Evolutionary conservation across 2,888 invertebrate species (phyloP).

Genomic region (Yponomeuta sedellus): DNA sequence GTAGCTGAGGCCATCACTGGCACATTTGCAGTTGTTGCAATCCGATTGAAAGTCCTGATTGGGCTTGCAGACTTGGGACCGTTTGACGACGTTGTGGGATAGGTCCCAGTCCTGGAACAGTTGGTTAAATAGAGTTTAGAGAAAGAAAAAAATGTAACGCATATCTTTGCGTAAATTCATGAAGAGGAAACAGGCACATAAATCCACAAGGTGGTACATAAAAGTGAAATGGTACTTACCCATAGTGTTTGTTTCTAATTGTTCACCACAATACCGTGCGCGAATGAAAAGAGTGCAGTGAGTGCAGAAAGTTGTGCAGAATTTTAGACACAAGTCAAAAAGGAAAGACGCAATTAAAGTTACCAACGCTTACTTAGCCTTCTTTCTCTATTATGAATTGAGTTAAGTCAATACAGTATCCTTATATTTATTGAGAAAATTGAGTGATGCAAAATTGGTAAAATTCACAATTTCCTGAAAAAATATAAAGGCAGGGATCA

Average conservation of each 20-base stretch:
- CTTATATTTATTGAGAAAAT: no score
- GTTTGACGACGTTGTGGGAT: constrained; percentile 12
- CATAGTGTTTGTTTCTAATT: background rate
- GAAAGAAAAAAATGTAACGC: no score
- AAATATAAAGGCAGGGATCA: no score
- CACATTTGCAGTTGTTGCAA: constrained; percentile 75
- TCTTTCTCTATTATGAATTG: no score
- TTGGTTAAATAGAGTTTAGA: background rate
- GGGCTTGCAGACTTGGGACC: constrained; percentile 56
- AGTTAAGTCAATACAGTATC: no score
- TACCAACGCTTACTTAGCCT: no score
- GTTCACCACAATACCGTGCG: background rate
- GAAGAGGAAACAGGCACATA: no score
- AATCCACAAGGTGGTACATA: background rate
- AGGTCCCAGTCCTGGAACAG: background rate
- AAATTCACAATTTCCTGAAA: no score
- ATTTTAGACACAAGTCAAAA: background rate
- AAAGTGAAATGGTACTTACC: background rate
- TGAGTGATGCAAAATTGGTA: no score
- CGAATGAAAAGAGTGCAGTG: background rate
- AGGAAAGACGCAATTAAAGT: background rate
- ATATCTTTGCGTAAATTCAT: no score
- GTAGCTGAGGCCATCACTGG: constrained; percentile 63
- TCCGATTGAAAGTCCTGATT: constrained; percentile 63
- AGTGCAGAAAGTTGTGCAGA: background rate